Percentiles rank a stretch among this genome's conserved stretches.
Evolutionary conservation across 2,888 invertebrate species (phyloP).

Genomic region (Drosophila demipolita): DNA sequence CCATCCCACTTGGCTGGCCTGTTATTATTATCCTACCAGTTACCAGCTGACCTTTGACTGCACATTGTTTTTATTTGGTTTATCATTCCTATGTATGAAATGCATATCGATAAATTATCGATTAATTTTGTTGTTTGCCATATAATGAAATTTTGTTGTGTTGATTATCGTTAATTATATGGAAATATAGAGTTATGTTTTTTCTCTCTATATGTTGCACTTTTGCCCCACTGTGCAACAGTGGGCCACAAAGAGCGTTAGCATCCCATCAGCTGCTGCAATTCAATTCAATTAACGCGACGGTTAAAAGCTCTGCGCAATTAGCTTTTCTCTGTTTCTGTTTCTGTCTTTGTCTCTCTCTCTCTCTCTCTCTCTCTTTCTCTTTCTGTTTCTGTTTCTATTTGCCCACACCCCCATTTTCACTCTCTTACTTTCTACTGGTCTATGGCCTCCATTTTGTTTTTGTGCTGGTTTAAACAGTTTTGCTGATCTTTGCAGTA

Average conservation of each 20-base stretch:
- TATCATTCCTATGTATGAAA: too few relatives aligned
- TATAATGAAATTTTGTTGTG: too few relatives aligned
- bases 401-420: too few relatives aligned
- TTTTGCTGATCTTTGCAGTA: slow-evolving; percentile 80
- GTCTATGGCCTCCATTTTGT: slow-evolving; percentile 2
- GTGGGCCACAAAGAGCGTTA: slow-evolving; percentile 17
- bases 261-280: slow-evolving; percentile 48
- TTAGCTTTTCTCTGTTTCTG: slow-evolving; percentile 47
- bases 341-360: background rate
- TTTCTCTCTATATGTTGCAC: background rate
- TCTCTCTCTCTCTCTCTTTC: too few relatives aligned
- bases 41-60: background rate
- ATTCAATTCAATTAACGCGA: slow-evolving; percentile 76
- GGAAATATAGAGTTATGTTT: background rate
- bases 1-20: background rate
- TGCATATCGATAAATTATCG: too few relatives aligned
- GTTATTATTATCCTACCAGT: slow-evolving; percentile 16
- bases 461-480: slow-evolving; percentile 38
- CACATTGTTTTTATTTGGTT: too few relatives aligned
- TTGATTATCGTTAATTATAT: too few relatives aligned
- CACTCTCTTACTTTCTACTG: background rate
- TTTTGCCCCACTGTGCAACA: slow-evolving; percentile 37
- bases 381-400: too few relatives aligned
- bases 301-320: slow-evolving; percentile 66
- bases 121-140: too few relatives aligned